Base-by-base conservation (phyloP, 2,888 invertebrate genomes). In the Eupelmus urozonus region DNA sequence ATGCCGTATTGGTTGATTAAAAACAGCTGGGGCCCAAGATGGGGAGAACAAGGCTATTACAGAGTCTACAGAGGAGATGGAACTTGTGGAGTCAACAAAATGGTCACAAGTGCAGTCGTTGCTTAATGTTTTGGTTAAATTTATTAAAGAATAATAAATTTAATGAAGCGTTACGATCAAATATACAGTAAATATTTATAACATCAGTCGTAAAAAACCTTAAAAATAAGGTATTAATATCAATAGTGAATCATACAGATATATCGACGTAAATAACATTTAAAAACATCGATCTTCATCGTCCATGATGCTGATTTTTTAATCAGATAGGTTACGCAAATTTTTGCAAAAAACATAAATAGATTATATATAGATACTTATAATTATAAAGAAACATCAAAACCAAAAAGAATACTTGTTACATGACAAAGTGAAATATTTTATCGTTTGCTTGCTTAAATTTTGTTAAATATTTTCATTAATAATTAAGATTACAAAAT, bases 1-100 rank as follows among this genome's bases (percentile, higher is more conserved):
- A 88, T 96, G 57, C 97, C 97, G 0, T 98, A 94, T 89, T 98
- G 98, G 98, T 95, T 95, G 80, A 92, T 98, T 40, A 98, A 98
- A 92, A 98, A 98, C 90, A 97, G 97, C 13, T 98, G 98, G 98
- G 98, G 98, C 67, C 88, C 91, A 45, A 90, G 91, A 27, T 98
- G 98, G 98, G 98, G 98, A 51, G 97, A 97, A 90, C 94, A 96
- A 92, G 98, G 98, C 1, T 98, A 98, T 90, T 98, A 98, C 90
- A 92, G 97, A 82, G 95, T 98, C 74, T 99, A 94, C 90, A 93
- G 98, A 77, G 99, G 99, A 13, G 97, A 96, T 88, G 98, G 98
- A 76, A 96, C 97, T 0, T 98, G 99, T 88, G 99, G 99, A 60
- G 91, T 99, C 80, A 97, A 97, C 90, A 92, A 93, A 88, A 97